A percentile compares a stretch with the other conserved stretches of the same genome.
Evolutionary conservation across 2,888 invertebrate species (phyloP).

Genomic region (Spisula solida): DNA sequence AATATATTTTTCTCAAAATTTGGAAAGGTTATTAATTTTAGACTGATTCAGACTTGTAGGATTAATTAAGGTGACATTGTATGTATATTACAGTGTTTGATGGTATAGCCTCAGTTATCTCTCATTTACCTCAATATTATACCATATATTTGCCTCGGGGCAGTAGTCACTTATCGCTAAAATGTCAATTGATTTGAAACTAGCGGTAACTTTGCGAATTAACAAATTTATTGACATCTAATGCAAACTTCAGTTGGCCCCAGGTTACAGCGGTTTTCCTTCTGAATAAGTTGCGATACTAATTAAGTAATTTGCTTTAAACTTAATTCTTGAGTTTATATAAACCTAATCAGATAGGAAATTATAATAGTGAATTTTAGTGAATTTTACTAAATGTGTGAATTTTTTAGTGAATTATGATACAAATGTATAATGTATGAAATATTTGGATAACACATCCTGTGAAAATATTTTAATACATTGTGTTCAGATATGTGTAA

Average conservation of each 20-base stretch:
- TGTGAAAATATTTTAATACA: background rate
- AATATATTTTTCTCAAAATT: too few relatives aligned
- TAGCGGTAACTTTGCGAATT: constrained; percentile 28
- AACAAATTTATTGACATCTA: constrained; percentile 1
- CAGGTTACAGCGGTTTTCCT: background rate
- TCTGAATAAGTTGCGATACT: background rate
- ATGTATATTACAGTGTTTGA: too few relatives aligned
- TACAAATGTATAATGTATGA: too few relatives aligned
- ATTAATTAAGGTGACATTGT: too few relatives aligned
- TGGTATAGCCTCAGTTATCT: too few relatives aligned
- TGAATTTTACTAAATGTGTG: too few relatives aligned
- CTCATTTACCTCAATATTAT: background rate
- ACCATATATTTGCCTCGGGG: background rate
- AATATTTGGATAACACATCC: background rate
- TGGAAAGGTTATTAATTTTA: too few relatives aligned
- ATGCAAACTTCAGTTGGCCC: background rate
- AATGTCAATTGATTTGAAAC: constrained; percentile 34
- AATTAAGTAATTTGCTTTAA: background rate
- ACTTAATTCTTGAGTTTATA: background rate
- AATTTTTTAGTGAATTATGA: too few relatives aligned
- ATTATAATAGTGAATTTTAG: too few relatives aligned
- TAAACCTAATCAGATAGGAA: too few relatives aligned
- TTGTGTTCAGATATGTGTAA: background rate
- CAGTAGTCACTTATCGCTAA: constrained; percentile 18
- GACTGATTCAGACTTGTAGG: too few relatives aligned